phyloP scores from a whole-genome alignment of 2,113 vertebrate species.

The Smithornis capensis region DNA sequence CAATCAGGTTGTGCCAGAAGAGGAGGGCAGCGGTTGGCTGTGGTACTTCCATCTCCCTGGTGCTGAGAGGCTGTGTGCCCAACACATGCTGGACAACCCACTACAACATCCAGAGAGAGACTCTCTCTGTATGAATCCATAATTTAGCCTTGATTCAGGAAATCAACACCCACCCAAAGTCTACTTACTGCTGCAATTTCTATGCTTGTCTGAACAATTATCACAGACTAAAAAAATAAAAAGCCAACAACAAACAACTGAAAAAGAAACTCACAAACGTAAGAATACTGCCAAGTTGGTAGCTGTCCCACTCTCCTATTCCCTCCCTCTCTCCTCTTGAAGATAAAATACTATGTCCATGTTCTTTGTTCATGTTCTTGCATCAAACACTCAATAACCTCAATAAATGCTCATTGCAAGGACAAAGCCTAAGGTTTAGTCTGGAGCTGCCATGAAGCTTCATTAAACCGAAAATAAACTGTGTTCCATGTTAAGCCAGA shows the following conservation, averaged over 20 bases:
- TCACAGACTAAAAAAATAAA: neutral
- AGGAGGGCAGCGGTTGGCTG: fast-evolving
- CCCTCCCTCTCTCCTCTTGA: neutral
- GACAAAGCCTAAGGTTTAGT: neutral
- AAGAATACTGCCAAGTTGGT: neutral
- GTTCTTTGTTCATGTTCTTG: neutral
- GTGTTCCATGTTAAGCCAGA: neutral
- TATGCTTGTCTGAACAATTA: neutral
- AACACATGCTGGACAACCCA: neutral
- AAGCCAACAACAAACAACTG: neutral
- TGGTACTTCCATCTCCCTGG: neutral
- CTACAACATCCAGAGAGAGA: neutral
- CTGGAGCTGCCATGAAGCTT: neutral
- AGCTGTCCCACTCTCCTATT: neutral
- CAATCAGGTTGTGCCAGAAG: neutral
- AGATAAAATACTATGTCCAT: neutral
- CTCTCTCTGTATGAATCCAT: neutral
- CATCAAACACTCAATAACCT: neutral
- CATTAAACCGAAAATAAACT: neutral
- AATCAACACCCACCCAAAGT: neutral
- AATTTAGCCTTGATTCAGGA: neutral
- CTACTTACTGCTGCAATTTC: neutral
- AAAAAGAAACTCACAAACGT: neutral
- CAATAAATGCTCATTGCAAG: neutral
- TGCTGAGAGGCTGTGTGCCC: fast-evolving